These are phyloP conservation scores for Plectrocnemia conspersa DNA, from an alignment of 1,140 invertebrate genomes.

Conservation along the genomic window DNA sequence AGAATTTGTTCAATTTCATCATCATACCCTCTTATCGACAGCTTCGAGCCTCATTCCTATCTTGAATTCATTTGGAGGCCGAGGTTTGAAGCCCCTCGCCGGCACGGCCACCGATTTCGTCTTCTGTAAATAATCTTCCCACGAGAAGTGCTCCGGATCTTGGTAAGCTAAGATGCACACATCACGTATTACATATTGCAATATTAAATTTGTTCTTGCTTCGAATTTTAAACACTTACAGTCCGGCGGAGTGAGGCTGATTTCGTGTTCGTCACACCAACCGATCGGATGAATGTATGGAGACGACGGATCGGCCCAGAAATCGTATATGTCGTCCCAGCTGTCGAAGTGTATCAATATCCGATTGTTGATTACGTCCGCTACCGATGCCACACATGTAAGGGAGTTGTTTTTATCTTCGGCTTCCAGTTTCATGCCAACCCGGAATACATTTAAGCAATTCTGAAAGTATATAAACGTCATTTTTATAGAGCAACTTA, in stretches of 20 bases:
- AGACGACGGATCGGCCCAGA: slow-evolving; percentile 85
- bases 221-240: slow-evolving; percentile 54
- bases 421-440: slow-evolving; percentile 93
- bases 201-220: neutral
- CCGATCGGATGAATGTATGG: slow-evolving; percentile 92
- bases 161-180: slow-evolving; percentile 59
- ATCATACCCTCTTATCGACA: slow-evolving; percentile 82
- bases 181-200: neutral
- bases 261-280: slow-evolving; percentile 81
- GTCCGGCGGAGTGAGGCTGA: slow-evolving; percentile 80
- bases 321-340: slow-evolving; percentile 92
- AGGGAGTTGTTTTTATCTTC: slow-evolving; percentile 84
- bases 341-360: slow-evolving; percentile 93
- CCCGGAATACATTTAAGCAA: slow-evolving; percentile 70
- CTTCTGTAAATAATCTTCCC: slow-evolving; percentile 79
- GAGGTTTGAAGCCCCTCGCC: slow-evolving; percentile 75
- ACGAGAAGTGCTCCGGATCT: slow-evolving; percentile 69
- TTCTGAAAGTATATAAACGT: no score
- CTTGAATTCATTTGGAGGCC: slow-evolving; percentile 75
- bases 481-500: no score
- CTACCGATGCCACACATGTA: slow-evolving; percentile 85
- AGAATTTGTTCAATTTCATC: slow-evolving; percentile 46
- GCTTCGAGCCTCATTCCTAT: slow-evolving; percentile 86
- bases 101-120: slow-evolving; percentile 74
- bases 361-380: slow-evolving; percentile 76